Evolutionary conservation across 2,113 vertebrate genomes (phyloP).

Genomic region (Lathamus discolor): DNA sequence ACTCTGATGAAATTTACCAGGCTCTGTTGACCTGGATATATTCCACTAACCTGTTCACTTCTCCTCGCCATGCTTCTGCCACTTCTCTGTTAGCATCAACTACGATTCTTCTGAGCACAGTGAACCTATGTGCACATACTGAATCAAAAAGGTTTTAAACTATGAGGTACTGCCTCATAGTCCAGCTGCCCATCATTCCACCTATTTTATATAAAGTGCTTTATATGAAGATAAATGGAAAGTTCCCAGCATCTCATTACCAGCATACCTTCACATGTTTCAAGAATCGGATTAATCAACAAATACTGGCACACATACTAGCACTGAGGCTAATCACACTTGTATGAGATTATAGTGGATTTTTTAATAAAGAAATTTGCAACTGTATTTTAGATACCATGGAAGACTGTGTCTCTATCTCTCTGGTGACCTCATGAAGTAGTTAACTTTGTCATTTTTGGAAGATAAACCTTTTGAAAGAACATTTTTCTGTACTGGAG

Average conservation of each 20-base stretch:
- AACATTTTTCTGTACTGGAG: not conserved
- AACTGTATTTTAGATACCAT: not conserved
- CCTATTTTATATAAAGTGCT: not conserved
- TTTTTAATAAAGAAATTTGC: not conserved
- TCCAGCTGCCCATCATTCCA: not conserved
- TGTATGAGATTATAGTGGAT: not conserved
- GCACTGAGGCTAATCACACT: not conserved
- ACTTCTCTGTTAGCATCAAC: not conserved
- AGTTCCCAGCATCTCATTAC: not conserved
- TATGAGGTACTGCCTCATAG: not conserved
- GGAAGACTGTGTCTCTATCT: not conserved
- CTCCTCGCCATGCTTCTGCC: not conserved
- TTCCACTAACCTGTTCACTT: not conserved
- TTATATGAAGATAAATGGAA: not conserved
- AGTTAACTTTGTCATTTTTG: not conserved
- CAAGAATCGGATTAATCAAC: not conserved
- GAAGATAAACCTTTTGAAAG: not conserved
- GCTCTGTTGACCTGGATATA: not conserved
- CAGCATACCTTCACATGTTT: not conserved
- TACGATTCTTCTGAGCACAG: not conserved
- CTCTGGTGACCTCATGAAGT: not conserved
- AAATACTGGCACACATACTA: not conserved
- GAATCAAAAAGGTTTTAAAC: not conserved
- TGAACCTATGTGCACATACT: not conserved
- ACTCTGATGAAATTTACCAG: not conserved